A percentile compares a stretch with the other conserved stretches of the same genome.
Conservation (phyloP, 2,888 invertebrate species). For the Bursaphelenchus okinawaensis region DNA sequence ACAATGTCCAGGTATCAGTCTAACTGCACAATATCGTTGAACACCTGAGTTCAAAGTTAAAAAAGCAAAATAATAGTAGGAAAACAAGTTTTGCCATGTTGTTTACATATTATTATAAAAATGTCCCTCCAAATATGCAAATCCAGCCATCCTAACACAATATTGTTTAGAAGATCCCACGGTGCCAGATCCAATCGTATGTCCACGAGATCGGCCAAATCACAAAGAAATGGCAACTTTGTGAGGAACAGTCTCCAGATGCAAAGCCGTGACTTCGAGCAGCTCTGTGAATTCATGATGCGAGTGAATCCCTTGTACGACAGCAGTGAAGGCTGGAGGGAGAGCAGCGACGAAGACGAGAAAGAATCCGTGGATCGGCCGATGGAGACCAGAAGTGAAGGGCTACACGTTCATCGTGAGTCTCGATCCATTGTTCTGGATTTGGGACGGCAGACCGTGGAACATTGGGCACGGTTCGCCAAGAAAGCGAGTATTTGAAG, state of each 20-base stretch:
- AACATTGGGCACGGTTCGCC: conserved; percentile 51
- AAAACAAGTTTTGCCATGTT: no score
- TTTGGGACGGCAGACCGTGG: conserved; percentile 45
- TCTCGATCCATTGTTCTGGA: conserved; percentile 45
- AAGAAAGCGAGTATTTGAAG: conserved; percentile 26
- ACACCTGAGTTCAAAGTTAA: no score
- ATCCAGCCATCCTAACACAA: neutral
- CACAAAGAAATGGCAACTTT: conserved; percentile 43
- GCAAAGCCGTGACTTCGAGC: conserved; percentile 47
- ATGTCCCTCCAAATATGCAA: no score
- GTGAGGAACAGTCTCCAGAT: conserved; percentile 48
- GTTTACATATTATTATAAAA: no score
- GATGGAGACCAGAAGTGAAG: conserved; percentile 27
- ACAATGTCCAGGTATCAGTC: conserved; percentile 28
- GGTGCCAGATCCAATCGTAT: conserved; percentile 39
- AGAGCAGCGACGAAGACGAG: conserved; percentile 48
- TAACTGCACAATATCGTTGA: no score
- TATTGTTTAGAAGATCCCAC: conserved; percentile 38
- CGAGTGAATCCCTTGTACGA: conserved; percentile 52
- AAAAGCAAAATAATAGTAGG: no score
- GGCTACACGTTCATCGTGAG: conserved; percentile 9
- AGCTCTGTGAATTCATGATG: conserved; percentile 55
- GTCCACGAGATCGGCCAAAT: conserved; percentile 37
- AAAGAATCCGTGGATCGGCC: conserved; percentile 17
- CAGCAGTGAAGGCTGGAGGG: conserved; percentile 53